A percentile compares a stretch with the other conserved stretches of the same genome.
phyloP scores from a whole-genome alignment of 1,140 invertebrate genomes.

The Pentalonia nigronervosa region DNA sequence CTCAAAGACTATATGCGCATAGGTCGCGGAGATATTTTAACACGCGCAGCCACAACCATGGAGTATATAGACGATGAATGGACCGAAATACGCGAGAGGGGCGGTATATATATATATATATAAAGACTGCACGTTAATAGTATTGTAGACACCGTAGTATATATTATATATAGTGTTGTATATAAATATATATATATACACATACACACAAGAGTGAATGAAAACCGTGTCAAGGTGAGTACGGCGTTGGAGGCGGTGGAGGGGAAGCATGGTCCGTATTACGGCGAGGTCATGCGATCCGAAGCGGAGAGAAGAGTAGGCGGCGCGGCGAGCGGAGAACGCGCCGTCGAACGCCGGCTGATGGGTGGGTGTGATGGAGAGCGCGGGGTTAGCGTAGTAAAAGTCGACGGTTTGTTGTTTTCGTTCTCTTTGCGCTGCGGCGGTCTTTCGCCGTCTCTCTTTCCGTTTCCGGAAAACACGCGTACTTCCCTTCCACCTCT shows the following conservation, averaged over 20 bases:
- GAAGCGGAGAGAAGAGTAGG: not conserved
- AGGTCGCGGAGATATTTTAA: not conserved
- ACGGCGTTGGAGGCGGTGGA: constrained; percentile 15
- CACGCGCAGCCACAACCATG: not conserved
- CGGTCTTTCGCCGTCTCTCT: constrained; percentile 35
- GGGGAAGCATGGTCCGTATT: constrained; percentile 53
- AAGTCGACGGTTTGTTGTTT: constrained; percentile 57
- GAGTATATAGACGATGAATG: constrained; percentile 27
- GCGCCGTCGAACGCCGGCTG: not conserved
- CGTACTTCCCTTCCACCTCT: not conserved
- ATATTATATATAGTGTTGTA: not conserved
- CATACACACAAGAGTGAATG: constrained; percentile 49
- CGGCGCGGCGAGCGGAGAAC: not conserved
- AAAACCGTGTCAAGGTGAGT: constrained; percentile 57
- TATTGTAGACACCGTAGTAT: constrained; percentile 24
- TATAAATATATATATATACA: constrained; percentile 25
- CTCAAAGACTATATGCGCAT: not conserved
- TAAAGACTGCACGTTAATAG: not conserved
- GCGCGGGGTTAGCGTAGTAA: constrained; percentile 38
- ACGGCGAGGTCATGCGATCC: constrained; percentile 48
- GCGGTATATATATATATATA: constrained; percentile 7
- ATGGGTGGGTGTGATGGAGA: not conserved
- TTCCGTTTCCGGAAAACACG: constrained; percentile 49
- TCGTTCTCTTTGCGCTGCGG: constrained; percentile 45
- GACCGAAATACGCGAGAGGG: constrained; percentile 37